Evolutionary conservation across 2,797 vertebrate species (phyloP).

Genomic region (Eulemur rubriventer): DNA sequence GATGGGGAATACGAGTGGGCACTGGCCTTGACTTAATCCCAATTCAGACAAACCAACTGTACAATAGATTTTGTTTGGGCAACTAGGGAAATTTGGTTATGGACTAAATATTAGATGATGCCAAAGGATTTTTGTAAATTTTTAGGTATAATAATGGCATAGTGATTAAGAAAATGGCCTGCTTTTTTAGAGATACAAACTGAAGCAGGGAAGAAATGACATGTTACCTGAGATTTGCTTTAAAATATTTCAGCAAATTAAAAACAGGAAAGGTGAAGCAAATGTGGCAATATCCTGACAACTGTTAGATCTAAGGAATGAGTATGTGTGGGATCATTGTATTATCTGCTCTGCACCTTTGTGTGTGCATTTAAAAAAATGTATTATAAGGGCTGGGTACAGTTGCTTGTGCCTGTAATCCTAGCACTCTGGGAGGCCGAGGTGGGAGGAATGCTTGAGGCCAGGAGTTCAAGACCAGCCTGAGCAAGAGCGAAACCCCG

Average conservation of each 20-base stretch:
- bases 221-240: neutral
- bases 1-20: neutral
- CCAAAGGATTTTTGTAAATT: neutral
- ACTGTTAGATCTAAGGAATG: neutral
- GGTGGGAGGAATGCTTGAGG: too few relatives aligned
- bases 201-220: neutral
- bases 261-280: neutral
- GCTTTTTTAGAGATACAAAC: neutral
- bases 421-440: too few relatives aligned
- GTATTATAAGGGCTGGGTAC: too few relatives aligned
- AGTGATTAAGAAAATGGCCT: neutral
- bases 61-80: neutral
- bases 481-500: too few relatives aligned
- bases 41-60: neutral
- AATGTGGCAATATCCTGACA: neutral
- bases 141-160: neutral
- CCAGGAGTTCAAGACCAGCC: too few relatives aligned
- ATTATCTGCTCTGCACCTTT: neutral
- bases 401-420: too few relatives aligned
- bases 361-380: neutral
- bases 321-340: neutral
- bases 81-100: neutral
- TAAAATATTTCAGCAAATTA: neutral
- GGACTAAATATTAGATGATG: neutral
- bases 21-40: neutral